phyloP scores from a whole-genome alignment of 2,797 vertebrate genomes.

The Netta rufina region DNA sequence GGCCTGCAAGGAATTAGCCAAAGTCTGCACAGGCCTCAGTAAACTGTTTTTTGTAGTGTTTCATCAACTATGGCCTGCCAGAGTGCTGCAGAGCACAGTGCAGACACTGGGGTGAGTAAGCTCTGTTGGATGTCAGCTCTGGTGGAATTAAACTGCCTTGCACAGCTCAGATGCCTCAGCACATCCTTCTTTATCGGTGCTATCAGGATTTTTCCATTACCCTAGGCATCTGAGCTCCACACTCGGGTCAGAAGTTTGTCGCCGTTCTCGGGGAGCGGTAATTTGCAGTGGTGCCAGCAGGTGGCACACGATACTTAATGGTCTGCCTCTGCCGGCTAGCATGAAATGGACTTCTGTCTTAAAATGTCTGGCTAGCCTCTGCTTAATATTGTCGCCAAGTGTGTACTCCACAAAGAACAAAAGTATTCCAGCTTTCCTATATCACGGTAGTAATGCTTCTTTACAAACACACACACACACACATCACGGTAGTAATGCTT shows the following conservation, averaged over 20 bases:
- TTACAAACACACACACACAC: neutral
- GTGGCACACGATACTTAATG: slow-evolving; percentile 15
- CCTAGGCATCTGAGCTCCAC: neutral
- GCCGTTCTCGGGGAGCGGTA: neutral
- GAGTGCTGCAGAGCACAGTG: fast-evolving
- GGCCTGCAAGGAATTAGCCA: neutral
- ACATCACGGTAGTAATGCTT: neutral
- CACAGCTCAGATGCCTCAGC: neutral
- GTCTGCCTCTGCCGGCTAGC: neutral
- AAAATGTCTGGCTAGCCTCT: neutral
- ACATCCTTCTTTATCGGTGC: neutral
- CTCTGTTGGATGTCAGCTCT: neutral
- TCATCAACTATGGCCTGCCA: neutral
- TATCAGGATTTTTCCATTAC: neutral
- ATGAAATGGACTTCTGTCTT: neutral
- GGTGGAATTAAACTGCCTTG: neutral
- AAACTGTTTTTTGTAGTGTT: neutral
- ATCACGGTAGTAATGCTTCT: neutral
- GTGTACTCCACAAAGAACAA: neutral
- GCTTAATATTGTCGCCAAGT: neutral
- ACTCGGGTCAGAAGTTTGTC: fast-evolving
- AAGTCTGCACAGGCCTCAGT: neutral
- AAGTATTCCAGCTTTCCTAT: neutral
- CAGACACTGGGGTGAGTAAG: too few relatives aligned
- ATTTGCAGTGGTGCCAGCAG: slow-evolving; percentile 9